Evolutionary conservation across 2,888 invertebrate genomes (phyloP).

Genomic region (Tryphoninae sp.): DNA sequence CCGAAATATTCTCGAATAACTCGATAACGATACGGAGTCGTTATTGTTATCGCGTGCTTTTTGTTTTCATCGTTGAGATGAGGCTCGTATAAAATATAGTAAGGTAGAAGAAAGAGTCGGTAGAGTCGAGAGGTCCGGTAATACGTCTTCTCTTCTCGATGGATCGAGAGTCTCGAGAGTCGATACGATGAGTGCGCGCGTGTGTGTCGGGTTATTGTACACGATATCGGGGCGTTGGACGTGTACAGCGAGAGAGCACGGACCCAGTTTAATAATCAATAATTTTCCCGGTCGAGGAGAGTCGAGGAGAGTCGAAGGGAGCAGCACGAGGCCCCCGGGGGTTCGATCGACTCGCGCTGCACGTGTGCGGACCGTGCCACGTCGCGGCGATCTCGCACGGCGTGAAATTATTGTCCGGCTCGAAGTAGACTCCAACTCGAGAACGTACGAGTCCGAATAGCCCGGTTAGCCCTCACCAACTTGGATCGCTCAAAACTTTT

Average conservation of each 20-base stretch:
- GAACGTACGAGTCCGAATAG: conserved; percentile 14
- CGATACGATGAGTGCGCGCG: not conserved
- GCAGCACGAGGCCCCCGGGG: conserved; percentile 40
- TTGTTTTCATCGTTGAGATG: not conserved
- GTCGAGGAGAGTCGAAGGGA: conserved; percentile 30
- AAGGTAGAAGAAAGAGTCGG: conserved; percentile 1
- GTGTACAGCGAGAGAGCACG: conserved; percentile 53
- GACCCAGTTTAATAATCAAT: conserved; percentile 77
- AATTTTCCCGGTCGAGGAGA: conserved; percentile 70
- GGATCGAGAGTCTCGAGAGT: conserved; percentile 25
- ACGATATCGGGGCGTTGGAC: conserved; percentile 41
- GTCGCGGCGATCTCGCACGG: conserved; percentile 63
- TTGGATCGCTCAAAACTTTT: conserved; percentile 47
- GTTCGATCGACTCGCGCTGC: conserved; percentile 62
- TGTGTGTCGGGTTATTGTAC: conserved; percentile 2
- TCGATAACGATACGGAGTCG: not conserved
- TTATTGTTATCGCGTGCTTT: not conserved
- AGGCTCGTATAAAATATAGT: conserved; percentile 2
- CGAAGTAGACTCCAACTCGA: conserved; percentile 25
- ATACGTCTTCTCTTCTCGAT: conserved; percentile 29
- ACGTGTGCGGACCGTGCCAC: conserved; percentile 75
- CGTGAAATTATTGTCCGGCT: conserved; percentile 69
- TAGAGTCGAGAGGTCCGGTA: conserved; percentile 18
- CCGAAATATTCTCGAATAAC: not conserved
- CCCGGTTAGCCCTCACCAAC: conserved; percentile 29